Conservation (phyloP, 1,140 invertebrate species). For the Heliconius nattereri region DNA sequence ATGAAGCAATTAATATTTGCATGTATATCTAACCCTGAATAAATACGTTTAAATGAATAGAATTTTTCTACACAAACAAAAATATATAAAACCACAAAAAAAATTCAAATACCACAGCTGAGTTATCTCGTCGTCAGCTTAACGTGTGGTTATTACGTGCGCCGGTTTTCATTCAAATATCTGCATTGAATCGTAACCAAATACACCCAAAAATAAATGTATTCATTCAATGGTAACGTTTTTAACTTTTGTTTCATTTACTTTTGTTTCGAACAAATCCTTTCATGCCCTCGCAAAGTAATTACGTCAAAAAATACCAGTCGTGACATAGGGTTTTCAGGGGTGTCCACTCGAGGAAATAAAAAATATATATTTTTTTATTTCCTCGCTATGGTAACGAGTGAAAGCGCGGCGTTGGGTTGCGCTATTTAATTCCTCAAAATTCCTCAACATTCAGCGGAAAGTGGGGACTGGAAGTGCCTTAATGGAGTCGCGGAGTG, state of each 20-base stretch:
- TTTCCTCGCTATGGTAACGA: too few species aligned
- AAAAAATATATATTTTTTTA: too few species aligned
- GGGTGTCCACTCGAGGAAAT: too few species aligned
- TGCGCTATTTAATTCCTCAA: background rate
- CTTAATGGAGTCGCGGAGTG: too few species aligned
- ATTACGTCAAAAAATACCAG: background rate
- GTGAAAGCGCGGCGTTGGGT: background rate
- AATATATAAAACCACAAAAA: background rate
- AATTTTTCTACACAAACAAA: background rate
- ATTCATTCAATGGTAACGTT: conserved; percentile 10
- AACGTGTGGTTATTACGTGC: conserved; percentile 5
- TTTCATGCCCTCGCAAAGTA: background rate
- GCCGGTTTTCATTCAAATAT: conserved; percentile 17
- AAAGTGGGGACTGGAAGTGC: too few species aligned
- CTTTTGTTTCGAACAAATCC: background rate
- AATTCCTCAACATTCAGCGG: too few species aligned
- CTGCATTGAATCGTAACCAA: conserved; percentile 6
- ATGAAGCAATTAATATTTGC: too few species aligned
- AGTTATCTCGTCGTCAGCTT: background rate
- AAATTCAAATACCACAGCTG: background rate
- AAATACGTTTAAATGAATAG: background rate
- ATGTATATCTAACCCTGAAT: too few species aligned
- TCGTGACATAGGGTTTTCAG: too few species aligned
- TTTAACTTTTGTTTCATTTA: background rate
- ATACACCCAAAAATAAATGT: conserved; percentile 14